Evolutionary conservation across 2,888 invertebrate genomes (phyloP).

Genomic region (Pristionchus arcanus): DNA sequence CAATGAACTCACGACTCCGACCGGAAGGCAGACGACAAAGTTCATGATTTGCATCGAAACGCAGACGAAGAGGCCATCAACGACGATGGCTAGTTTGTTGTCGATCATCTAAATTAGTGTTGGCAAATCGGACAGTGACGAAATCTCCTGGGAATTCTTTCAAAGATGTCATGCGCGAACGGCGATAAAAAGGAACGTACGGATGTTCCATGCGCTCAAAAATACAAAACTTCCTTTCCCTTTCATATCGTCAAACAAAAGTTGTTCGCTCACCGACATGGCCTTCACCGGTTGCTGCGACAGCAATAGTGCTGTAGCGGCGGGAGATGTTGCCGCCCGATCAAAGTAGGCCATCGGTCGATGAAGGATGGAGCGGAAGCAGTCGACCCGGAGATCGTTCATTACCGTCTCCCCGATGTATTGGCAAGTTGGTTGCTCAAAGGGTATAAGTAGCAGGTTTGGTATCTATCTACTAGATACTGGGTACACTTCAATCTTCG

Average conservation of each 20-base stretch:
- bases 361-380: neutral
- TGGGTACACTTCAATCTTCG: too few species aligned
- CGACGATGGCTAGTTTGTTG: slow-evolving; percentile 1
- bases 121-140: too few species aligned
- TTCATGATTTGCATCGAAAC: neutral
- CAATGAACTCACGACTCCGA: neutral
- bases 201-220: neutral
- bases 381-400: neutral
- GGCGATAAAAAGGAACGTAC: neutral
- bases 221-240: too few species aligned
- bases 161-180: too few species aligned
- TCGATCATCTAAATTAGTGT: neutral
- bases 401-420: neutral
- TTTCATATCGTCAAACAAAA: too few species aligned
- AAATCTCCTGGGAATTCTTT: too few species aligned
- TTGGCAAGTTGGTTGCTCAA: neutral
- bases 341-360: neutral
- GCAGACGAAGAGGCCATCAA: neutral
- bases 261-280: neutral
- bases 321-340: neutral
- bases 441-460: neutral
- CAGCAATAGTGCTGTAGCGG: neutral
- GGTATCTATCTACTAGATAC: neutral
- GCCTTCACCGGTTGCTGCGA: neutral
- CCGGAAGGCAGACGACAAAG: neutral